Percentiles rank a stretch among this genome's conserved stretches.
Evolutionary conservation across 2,888 invertebrate genomes (phyloP).

Genomic region (Dioctria linearis): DNA sequence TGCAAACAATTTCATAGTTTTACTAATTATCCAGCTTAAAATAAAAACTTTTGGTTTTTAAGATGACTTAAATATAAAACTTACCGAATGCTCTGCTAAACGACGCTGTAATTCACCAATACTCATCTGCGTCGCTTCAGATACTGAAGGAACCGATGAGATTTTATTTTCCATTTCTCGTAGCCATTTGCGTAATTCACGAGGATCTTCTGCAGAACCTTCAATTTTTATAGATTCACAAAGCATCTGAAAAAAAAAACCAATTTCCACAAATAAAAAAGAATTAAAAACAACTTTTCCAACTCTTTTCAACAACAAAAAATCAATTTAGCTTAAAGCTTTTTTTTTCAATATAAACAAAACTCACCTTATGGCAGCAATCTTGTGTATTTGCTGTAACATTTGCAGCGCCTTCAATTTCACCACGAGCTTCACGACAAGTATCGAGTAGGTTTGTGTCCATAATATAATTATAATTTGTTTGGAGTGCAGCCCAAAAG

Average conservation of each 20-base stretch:
- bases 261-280: neutral
- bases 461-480: conserved; percentile 96
- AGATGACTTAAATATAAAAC: conserved; percentile 65
- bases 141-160: conserved; percentile 79
- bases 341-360: neutral
- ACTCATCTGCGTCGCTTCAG: conserved; percentile 80
- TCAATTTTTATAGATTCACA: conserved; percentile 65
- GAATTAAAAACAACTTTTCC: no score
- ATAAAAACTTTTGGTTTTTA: neutral
- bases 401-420: conserved; percentile 66
- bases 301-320: neutral
- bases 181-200: conserved; percentile 85
- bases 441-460: conserved; percentile 93
- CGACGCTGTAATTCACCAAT: conserved; percentile 83
- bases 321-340: neutral
- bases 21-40: neutral
- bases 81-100: conserved; percentile 88
- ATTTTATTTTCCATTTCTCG: conserved; percentile 88
- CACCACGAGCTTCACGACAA: conserved; percentile 78
- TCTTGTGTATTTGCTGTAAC: conserved; percentile 63
- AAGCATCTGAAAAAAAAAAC: conserved; percentile 63
- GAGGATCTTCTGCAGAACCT: conserved; percentile 68
- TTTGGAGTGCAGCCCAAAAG: conserved; percentile 92
- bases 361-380: conserved; percentile 60
- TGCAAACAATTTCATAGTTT: no score